These are phyloP conservation scores for Puntigrus tetrazona DNA, from an alignment of 2,113 vertebrate species.

Conservation along the genomic window DNA sequence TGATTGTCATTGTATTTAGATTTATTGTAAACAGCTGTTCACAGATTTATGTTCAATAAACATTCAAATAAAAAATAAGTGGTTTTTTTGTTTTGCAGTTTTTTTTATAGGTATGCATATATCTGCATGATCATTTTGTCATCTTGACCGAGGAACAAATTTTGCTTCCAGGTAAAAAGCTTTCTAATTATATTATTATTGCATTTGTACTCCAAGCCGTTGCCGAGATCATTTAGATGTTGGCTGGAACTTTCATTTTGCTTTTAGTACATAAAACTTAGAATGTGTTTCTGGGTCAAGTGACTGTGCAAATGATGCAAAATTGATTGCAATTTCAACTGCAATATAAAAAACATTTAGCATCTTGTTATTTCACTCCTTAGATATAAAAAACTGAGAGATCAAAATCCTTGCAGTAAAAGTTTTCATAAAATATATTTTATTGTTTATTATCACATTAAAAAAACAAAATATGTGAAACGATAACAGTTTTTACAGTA, in stretches of 20 bases:
- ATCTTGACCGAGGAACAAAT: background rate
- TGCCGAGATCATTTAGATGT: background rate
- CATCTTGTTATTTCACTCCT: background rate
- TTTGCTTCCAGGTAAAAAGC: background rate
- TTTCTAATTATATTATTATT: constrained; percentile 13
- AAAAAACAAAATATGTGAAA: no score
- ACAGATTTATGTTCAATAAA: background rate
- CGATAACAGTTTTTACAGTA: no score
- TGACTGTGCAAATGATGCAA: background rate
- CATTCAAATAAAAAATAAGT: background rate
- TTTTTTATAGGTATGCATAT: background rate
- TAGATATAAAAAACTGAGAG: no score
- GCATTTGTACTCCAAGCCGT: background rate
- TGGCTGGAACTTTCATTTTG: background rate
- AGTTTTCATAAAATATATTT: no score
- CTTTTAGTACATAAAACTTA: background rate
- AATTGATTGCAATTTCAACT: background rate
- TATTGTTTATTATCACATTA: no score
- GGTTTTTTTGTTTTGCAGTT: no score
- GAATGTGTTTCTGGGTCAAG: constrained; percentile 8
- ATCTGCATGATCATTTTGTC: background rate
- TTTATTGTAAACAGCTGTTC: background rate
- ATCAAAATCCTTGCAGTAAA: no score
- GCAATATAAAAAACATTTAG: background rate
- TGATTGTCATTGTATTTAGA: background rate